These are phyloP conservation scores for Caenorhabditis virilis DNA, from an alignment of 2,888 invertebrate species.

Conservation along the genomic window DNA sequence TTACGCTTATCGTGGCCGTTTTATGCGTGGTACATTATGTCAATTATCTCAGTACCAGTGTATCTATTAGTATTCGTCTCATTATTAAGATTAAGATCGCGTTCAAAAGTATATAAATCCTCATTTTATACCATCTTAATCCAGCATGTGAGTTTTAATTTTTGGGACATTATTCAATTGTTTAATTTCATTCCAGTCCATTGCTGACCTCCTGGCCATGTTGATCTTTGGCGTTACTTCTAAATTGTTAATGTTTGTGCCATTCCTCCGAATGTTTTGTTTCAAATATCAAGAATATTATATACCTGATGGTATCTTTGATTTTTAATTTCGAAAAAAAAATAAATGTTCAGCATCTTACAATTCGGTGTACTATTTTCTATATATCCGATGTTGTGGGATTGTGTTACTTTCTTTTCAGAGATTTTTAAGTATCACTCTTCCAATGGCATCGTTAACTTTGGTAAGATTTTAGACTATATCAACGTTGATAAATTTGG, in stretches of 20 bases:
- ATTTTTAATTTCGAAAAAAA: too few species aligned
- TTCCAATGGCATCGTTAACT: constrained; percentile 4
- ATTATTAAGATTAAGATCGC: constrained; percentile 15
- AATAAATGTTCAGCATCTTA: constrained; percentile 7
- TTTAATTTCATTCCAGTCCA: constrained; percentile 6
- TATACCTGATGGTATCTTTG: constrained; percentile 17
- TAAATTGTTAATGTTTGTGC: constrained; percentile 1
- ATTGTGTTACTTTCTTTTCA: constrained; percentile 21
- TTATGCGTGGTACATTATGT: constrained; percentile 18
- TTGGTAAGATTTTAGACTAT: too few species aligned
- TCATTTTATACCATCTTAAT: constrained; percentile 30
- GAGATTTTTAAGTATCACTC: constrained; percentile 16
- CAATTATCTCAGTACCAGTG: constrained; percentile 17
- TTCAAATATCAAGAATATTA: constrained; percentile 23
- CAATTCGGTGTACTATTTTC: constrained; percentile 24
- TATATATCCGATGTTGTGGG: constrained; percentile 24
- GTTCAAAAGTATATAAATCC: constrained; percentile 13
- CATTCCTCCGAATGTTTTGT: constrained; percentile 7
- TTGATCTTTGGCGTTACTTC: constrained; percentile 5
- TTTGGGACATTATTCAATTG: neutral
- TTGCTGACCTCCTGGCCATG: constrained; percentile 28
- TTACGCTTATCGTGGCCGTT: constrained; percentile 12
- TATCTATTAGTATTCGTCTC: constrained; percentile 24
- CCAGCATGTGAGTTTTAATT: constrained; percentile 29
- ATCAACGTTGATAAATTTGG: too few species aligned